Percentiles rank a stretch among this genome's conserved stretches.
phyloP scores from a whole-genome alignment of 1,140 invertebrate species.

The Bombus turneri region DNA sequence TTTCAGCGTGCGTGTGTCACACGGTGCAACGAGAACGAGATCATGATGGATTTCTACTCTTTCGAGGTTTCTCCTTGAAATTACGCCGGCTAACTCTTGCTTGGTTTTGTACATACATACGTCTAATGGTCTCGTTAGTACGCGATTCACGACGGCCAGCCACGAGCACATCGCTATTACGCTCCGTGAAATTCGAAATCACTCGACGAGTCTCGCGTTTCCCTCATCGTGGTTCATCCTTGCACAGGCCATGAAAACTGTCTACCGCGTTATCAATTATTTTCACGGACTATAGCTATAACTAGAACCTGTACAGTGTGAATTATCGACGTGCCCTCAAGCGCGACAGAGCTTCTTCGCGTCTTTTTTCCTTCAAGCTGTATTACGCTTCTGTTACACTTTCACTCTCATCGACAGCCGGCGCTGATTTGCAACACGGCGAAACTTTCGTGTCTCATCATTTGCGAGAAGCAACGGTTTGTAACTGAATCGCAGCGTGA shows the following conservation, averaged over 20 bases:
- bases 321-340: conserved; percentile 4
- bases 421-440: not conserved
- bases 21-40: conserved; percentile 5
- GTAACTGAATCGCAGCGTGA: not conserved
- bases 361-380: not conserved
- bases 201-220: not conserved
- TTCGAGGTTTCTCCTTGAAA: conserved; percentile 33
- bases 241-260: conserved; percentile 11
- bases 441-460: not conserved
- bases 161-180: not conserved
- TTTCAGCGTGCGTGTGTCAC: not conserved
- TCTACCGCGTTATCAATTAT: conserved; percentile 36
- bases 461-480: not conserved
- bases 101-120: conserved; percentile 4
- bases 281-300: not conserved
- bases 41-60: conserved; percentile 31
- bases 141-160: conserved; percentile 9
- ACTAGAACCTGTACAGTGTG: not conserved
- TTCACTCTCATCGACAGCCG: conserved; percentile 7
- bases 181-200: conserved; percentile 35
- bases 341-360: not conserved
- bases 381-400: not conserved
- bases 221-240: no score
- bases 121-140: conserved; percentile 46
- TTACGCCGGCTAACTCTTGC: not conserved